Conservation (phyloP, 2,888 invertebrate species). For the Abrostola triplasia region DNA sequence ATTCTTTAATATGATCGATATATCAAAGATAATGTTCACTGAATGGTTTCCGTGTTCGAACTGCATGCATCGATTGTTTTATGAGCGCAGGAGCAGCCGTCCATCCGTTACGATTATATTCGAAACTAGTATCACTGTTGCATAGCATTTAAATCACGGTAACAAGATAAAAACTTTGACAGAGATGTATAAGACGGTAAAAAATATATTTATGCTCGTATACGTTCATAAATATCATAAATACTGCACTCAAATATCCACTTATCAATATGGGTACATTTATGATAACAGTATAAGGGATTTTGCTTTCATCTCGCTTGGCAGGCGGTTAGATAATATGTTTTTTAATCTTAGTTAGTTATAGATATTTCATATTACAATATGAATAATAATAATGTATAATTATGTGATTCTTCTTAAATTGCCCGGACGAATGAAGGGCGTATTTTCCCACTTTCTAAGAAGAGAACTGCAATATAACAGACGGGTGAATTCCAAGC, state of each 20-base stretch:
- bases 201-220: conserved; percentile 50
- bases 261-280: conserved; percentile 1
- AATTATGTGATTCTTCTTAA: no score
- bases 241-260: conserved; percentile 15
- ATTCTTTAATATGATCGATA: conserved; percentile 50
- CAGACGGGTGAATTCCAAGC: no score
- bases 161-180: conserved; percentile 53
- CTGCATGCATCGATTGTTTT: conserved; percentile 68
- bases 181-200: conserved; percentile 47
- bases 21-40: conserved; percentile 49
- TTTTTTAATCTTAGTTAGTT: no score
- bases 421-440: no score
- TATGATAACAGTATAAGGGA: conserved; percentile 18
- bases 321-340: not conserved
- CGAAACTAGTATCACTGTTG: conserved; percentile 60
- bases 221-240: conserved; percentile 17
- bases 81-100: conserved; percentile 61
- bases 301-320: conserved; percentile 16
- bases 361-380: no score
- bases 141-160: conserved; percentile 55
- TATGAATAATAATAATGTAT: no score
- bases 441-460: no score
- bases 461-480: no score
- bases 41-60: conserved; percentile 52
- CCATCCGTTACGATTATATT: conserved; percentile 61